Base-by-base conservation (phyloP, 2,888 invertebrate genomes). In the Eupelmus urozonus region DNA sequence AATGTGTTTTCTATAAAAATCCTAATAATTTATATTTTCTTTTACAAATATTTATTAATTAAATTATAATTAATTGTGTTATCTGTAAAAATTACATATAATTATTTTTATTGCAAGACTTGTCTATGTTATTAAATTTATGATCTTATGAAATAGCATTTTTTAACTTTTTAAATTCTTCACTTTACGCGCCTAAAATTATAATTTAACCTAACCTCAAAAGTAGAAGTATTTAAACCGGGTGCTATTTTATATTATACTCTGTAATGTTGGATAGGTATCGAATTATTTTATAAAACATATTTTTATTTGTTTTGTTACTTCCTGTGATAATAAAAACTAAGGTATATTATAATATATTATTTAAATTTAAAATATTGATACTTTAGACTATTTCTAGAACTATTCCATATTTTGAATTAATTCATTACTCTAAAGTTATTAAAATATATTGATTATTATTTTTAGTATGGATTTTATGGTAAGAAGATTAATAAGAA, bases 401-500 rank as follows among this genome's bases (percentile, higher is more conserved):
- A 25, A 25, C 23, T 4, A 16, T 65, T 1, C n/a, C 18, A 7
- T 23, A 23, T 66, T 57, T 27, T 23, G 9, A 13, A 9, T n/a
- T n/a, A 18, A 51, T 16, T 16, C 0, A 11, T 23, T 51, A n/a
- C n/a, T 60, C 25, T 25, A 20, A 13, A n/a, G 23, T 25, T 69
- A 45, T 59, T 59, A n/a, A 49, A 0, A 7, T 27, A 5, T 20
- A 23, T 13, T 4, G 27, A 40, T 63, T 63, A 20, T 40, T 63
- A 63, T 11, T 77, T 63, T 62, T 20, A 73, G 69, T 62, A 78
- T 78, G 73, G 73, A 78, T 69, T 69, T 78, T 60, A 63, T 73
- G 69, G 73, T 78, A 57, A 74, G 34, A 40, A 78, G 73, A 67
- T 67, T 78, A 40, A 65, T 74, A 63, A 78, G 49, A 70, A 73